Percentiles rank a stretch among this genome's conserved stretches.
Conservation (phyloP, 2,113 vertebrate genomes). For the Crypturellus undulatus region DNA sequence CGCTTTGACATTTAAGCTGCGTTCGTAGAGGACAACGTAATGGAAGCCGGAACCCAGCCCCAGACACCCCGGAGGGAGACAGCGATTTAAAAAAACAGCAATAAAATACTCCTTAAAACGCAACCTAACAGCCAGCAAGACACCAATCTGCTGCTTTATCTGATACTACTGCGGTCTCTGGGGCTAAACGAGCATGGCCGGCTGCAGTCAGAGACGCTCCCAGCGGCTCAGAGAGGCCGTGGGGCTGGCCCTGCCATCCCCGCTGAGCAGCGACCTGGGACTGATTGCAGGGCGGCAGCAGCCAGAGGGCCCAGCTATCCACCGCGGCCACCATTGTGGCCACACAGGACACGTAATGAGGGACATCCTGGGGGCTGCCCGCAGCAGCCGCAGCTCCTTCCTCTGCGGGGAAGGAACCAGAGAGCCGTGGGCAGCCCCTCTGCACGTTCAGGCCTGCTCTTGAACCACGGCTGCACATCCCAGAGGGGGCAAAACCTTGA, state of each 20-base stretch:
- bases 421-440: neutral
- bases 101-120: neutral
- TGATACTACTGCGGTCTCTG: accelerated
- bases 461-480: accelerated
- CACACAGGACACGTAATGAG: accelerated
- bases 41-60: constrained; percentile 5
- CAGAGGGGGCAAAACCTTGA: neutral
- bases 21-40: neutral
- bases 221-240: too few species aligned
- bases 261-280: too few species aligned
- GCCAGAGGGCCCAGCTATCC: too few species aligned
- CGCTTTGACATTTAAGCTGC: constrained; percentile 46
- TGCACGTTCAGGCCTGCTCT: neutral
- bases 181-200: neutral
- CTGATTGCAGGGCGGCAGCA: too few species aligned
- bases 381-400: neutral
- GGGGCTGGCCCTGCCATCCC: too few species aligned
- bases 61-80: neutral
- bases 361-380: accelerated
- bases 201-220: too few species aligned
- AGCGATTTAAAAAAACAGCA: neutral
- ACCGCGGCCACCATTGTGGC: accelerated
- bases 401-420: neutral
- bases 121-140: neutral
- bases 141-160: neutral